phyloP scores from a whole-genome alignment of 2,113 vertebrate species.

The Brachypteracias leptosomus region DNA sequence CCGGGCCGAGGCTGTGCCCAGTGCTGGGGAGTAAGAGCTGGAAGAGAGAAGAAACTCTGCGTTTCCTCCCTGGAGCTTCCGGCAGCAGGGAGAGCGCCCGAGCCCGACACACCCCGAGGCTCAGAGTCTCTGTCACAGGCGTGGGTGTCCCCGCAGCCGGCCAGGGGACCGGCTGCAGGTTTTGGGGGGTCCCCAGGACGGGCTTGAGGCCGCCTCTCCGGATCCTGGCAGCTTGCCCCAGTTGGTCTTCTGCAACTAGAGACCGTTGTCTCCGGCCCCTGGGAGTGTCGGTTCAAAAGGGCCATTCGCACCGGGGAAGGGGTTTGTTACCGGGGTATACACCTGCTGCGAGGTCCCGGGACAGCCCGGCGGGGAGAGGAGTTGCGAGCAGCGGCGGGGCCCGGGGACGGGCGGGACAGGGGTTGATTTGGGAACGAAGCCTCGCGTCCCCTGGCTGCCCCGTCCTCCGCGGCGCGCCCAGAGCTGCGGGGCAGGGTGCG shows the following conservation, averaged over 20 bases:
- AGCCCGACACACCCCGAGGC: neutral
- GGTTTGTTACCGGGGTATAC: neutral
- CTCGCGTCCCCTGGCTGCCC: neutral
- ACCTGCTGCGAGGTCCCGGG: neutral
- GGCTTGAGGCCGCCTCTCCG: too few relatives aligned
- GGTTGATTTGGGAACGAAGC: neutral
- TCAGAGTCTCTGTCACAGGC: neutral
- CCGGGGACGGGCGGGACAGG: neutral
- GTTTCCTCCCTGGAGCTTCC: accelerated
- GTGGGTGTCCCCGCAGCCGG: neutral
- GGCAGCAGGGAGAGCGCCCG: neutral
- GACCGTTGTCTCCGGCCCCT: neutral
- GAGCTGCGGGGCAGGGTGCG: neutral
- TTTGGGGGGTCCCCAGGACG: neutral
- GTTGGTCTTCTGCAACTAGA: neutral
- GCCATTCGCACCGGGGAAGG: neutral
- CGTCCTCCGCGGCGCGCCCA: neutral
- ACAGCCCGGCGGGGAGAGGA: neutral
- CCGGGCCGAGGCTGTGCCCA: neutral
- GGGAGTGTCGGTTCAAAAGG: neutral
- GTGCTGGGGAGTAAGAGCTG: neutral
- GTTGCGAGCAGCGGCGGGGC: neutral
- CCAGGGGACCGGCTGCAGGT: neutral
- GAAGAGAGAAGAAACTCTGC: neutral
- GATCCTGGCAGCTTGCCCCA: neutral